phyloP scores from a whole-genome alignment of 2,797 vertebrate genomes.

The Betta splendens region DNA sequence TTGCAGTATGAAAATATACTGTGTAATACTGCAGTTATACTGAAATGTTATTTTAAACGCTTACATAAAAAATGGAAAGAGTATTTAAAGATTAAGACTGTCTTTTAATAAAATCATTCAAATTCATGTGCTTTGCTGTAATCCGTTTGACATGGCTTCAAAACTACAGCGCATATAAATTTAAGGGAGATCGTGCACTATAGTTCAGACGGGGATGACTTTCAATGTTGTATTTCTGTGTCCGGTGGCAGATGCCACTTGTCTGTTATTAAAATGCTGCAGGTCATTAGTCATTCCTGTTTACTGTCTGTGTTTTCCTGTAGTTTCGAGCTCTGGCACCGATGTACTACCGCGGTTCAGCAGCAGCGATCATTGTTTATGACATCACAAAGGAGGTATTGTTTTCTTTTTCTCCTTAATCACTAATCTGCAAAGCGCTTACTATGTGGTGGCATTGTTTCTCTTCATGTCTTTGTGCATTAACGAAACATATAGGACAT shows the following conservation, averaged over 20 bases:
- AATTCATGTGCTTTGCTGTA: conserved; percentile 8
- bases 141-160: conserved; percentile 20
- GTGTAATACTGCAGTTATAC: neutral
- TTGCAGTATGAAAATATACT: conserved; percentile 8
- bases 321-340: conserved; percentile 97
- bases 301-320: conserved; percentile 36
- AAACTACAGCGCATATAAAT: neutral
- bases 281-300: conserved; percentile 13
- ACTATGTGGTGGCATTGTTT: neutral
- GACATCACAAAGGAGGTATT: conserved; percentile 99
- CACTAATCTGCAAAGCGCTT: neutral
- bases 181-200: neutral
- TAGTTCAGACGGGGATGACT: conserved; percentile 10
- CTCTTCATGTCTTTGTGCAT: neutral
- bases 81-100: conserved; percentile 2
- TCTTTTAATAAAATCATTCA: conserved; percentile 7
- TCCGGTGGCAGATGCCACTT: neutral
- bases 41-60: conserved; percentile 10
- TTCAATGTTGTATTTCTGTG: conserved; percentile 4
- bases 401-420: conserved; percentile 13
- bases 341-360: conserved; percentile 99
- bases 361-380: conserved; percentile 97
- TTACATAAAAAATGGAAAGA: no score
- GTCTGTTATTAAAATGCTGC: conserved; percentile 9
- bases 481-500: conserved; percentile 9